These are phyloP conservation scores for Sisor rabdophorus DNA, from an alignment of 2,113 vertebrate species.

Conservation along the genomic window DNA sequence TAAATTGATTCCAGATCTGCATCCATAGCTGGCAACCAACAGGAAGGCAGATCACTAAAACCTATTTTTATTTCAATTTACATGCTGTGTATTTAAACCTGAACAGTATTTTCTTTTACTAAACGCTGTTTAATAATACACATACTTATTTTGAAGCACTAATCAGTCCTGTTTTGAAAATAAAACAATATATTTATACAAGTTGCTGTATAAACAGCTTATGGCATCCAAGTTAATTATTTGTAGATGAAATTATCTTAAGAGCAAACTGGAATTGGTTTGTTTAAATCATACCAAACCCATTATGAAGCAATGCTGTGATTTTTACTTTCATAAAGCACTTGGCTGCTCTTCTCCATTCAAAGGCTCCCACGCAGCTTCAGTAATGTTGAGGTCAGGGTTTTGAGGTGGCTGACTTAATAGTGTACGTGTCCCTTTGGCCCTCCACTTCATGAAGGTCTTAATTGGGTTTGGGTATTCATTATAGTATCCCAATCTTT, in stretches of 20 bases:
- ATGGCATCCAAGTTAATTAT: background rate
- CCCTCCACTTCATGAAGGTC: background rate
- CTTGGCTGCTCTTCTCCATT: background rate
- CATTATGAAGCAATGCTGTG: background rate
- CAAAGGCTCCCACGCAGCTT: constrained; percentile 21
- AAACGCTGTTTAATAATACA: no score
- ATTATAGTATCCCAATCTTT: background rate
- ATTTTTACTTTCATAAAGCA: constrained; percentile 2
- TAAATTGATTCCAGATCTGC: background rate
- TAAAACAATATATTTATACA: background rate
- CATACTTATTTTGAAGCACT: background rate
- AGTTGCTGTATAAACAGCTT: background rate
- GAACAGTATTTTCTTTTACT: background rate
- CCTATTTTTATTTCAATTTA: background rate
- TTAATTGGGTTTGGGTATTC: constrained; percentile 2
- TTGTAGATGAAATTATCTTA: background rate
- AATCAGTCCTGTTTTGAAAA: background rate
- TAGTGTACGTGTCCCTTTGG: constrained; percentile 12
- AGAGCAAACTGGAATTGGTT: background rate
- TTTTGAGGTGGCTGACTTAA: constrained; percentile 20
- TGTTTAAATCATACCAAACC: background rate
- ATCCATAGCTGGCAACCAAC: background rate
- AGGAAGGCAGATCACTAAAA: background rate
- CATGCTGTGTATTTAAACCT: background rate
- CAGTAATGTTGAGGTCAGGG: constrained; percentile 6